Conservation (phyloP, 1,140 invertebrate species). For the Danaus melanippus region DNA sequence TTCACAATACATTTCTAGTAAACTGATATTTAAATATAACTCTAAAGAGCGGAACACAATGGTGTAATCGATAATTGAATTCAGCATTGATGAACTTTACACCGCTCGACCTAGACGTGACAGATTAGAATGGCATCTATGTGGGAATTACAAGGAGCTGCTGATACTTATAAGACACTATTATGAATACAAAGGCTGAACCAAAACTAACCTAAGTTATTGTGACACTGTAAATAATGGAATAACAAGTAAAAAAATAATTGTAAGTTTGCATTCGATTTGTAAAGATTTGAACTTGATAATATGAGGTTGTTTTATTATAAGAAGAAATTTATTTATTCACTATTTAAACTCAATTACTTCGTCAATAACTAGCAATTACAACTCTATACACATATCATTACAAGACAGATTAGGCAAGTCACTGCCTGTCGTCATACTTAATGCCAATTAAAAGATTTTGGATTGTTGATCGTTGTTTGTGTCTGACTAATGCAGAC, state of each 20-base stretch:
- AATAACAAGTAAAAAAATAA: not conserved
- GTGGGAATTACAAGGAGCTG: conserved; percentile 41
- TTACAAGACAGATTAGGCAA: conserved; percentile 59
- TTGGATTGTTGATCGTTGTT: conserved; percentile 66
- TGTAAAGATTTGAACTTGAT: conserved; percentile 3
- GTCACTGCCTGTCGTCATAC: conserved; percentile 68
- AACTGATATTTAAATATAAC: conserved; percentile 72
- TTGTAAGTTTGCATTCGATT: not conserved
- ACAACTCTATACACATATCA: conserved; percentile 47
- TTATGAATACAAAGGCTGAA: too few species aligned
- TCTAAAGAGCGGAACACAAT: conserved; percentile 70
- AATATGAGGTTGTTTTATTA: conserved; percentile 14
- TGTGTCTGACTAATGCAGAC: conserved; percentile 56
- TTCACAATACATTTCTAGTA: conserved; percentile 67
- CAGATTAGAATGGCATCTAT: conserved; percentile 68
- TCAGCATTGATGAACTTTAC: conserved; percentile 71
- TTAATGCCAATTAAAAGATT: conserved; percentile 71
- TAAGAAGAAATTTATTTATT: too few species aligned
- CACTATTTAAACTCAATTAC: too few species aligned
- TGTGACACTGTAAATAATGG: conserved; percentile 9
- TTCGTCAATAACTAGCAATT: too few species aligned
- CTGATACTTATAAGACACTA: conserved; percentile 16
- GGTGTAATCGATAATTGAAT: conserved; percentile 71
- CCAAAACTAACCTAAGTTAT: conserved; percentile 8
- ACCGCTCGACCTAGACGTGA: conserved; percentile 68